Base-by-base conservation (phyloP, 2,888 invertebrate genomes). In the Napeogenes inachia region DNA sequence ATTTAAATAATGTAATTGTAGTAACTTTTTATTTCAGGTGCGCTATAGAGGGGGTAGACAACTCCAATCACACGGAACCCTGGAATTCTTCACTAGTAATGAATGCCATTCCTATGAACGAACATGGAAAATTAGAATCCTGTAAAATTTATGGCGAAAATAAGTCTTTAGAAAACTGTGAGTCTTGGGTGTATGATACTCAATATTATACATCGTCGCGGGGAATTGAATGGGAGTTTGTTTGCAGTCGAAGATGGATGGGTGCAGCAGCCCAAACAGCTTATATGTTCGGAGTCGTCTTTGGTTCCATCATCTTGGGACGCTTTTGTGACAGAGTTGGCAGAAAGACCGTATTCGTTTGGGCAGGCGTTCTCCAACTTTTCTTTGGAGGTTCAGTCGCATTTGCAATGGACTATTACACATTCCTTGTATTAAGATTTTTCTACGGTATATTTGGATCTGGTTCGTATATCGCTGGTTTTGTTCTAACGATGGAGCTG, bases 211-310 rank as follows among this genome's bases (percentile, higher is more conserved):
- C 93, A 63, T 93, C 94, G 0, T 95, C 96, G 0, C 92, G 95
- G 38, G 94, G 93, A 2, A 95, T 96, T 42, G 96, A 97, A 81
- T 97, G 96, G 96, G 85, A 94, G 77, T 94, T 96, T 64, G 96
- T 97, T 0, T 97, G 97, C 79, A 92, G 93, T 67, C 89, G 91
- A 47, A 91, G 95, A 54, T 97, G 96, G 96, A 94, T 95, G 94
- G 95, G 95, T 2, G 94, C 97, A 0, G 82, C 94, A 1, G 94
- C 95, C 0, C 96, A 97, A 76, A 94, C 95, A 0, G 84, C 92
- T 2, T 95, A 94, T 79, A 97, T 97, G 97, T 92, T 96, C 75
- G 97, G 97, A 6, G 96, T 96, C 4, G 94, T 97, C 69, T 88
- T 93, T 0, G 97, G 96, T 0, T 96, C 96, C 0, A 93, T 96